Conservation (phyloP, 2,797 vertebrate genomes). For the Acridotheres tristis region DNA sequence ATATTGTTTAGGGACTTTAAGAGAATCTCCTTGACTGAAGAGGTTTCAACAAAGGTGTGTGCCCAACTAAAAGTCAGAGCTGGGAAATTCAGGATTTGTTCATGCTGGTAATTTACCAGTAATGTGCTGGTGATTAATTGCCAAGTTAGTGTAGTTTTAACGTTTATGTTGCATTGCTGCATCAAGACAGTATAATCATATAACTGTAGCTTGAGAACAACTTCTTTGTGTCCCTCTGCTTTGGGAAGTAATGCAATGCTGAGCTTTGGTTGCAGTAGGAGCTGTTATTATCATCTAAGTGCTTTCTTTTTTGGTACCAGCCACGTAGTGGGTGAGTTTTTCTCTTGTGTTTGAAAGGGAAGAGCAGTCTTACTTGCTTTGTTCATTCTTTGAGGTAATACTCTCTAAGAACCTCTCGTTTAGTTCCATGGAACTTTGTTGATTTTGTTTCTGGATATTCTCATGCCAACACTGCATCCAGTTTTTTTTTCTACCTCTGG, state of each 20-base stretch:
- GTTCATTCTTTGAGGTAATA: background rate
- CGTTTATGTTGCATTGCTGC: background rate
- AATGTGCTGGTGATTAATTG: background rate
- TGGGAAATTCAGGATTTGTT: background rate
- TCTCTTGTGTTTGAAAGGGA: background rate
- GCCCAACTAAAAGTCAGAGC: background rate
- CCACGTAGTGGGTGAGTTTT: background rate
- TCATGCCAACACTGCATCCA: background rate
- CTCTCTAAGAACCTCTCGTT: background rate
- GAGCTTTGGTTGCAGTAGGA: background rate
- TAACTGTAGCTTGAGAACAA: background rate
- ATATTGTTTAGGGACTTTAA: fast-evolving
- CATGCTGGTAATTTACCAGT: background rate
- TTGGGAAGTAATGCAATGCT: background rate
- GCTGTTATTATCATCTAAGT: background rate
- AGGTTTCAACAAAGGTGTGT: background rate
- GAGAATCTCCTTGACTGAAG: background rate
- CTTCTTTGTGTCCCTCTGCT: background rate
- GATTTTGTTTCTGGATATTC: background rate
- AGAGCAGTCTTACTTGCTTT: background rate
- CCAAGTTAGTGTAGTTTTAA: background rate
- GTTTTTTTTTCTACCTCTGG: background rate
- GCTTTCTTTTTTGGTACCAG: background rate
- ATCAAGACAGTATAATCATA: fast-evolving
- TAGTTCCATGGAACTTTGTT: background rate